Conservation (phyloP, 2,888 invertebrate species). For the Salpingus planirostris region DNA sequence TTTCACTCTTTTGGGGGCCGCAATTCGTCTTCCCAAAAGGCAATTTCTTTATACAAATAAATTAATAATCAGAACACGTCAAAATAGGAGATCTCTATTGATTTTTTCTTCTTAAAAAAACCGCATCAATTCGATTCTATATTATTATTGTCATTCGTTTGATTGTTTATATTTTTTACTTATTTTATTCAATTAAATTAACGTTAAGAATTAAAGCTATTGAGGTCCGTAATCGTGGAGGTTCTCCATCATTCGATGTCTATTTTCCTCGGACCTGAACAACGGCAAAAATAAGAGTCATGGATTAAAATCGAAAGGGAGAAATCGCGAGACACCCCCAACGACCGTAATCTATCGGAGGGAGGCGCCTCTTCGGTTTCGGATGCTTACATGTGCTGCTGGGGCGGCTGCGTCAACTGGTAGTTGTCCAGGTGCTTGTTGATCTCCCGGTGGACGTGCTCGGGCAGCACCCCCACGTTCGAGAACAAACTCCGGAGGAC, state of each 20-base stretch:
- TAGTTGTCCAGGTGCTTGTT: constrained; percentile 56
- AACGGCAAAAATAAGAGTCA: constrained; percentile 17
- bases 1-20: too few relatives aligned
- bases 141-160: too few relatives aligned
- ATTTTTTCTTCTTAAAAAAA: too few relatives aligned
- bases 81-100: too few relatives aligned
- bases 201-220: too few relatives aligned
- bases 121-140: constrained; percentile 27
- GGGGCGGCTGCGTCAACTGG: constrained; percentile 40
- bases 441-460: constrained; percentile 57
- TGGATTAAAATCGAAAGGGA: constrained; percentile 6
- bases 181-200: too few relatives aligned
- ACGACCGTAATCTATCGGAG: background rate
- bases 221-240: constrained; percentile 42
- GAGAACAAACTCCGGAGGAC: constrained; percentile 66
- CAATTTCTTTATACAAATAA: too few relatives aligned
- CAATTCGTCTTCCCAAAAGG: too few relatives aligned
- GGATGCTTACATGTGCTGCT: constrained; percentile 36
- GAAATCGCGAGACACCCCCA: background rate
- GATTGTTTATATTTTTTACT: too few relatives aligned
- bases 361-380: background rate
- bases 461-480: constrained; percentile 61
- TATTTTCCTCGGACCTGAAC: constrained; percentile 38
- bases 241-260: constrained; percentile 41
- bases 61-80: too few relatives aligned